Percentiles rank a stretch among this genome's conserved stretches.
phyloP scores from a whole-genome alignment of 2,797 vertebrate species.

The Hapalemur alaotrensis region DNA sequence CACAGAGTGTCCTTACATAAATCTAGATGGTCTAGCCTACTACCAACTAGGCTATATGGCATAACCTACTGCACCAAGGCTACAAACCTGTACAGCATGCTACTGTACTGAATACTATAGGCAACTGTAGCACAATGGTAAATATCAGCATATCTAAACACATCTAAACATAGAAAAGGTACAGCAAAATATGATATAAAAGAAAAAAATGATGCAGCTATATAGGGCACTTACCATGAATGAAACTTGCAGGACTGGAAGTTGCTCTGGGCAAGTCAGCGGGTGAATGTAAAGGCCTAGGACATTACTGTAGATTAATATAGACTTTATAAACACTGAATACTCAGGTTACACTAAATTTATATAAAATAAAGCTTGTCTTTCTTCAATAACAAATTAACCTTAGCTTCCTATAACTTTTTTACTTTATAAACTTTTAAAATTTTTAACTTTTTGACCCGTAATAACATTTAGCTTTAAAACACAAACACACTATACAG shows the following conservation, averaged over 20 bases:
- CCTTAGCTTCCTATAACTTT: not conserved
- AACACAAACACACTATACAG: not conserved
- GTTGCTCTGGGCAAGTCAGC: not conserved
- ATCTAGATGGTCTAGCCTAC: not conserved
- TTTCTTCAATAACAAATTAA: not conserved
- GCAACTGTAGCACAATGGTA: not conserved
- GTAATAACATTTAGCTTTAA: not conserved
- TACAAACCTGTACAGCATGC: not conserved
- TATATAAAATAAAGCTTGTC: not conserved
- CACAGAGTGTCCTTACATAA: not conserved
- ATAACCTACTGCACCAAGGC: not conserved
- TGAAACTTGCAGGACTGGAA: not conserved
- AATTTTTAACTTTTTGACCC: not conserved
- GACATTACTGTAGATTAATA: not conserved
- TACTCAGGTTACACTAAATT: not conserved
- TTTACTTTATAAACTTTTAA: not conserved
- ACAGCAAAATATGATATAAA: not conserved
- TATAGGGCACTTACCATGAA: not conserved
- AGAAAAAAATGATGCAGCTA: not conserved
- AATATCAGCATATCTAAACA: not conserved
- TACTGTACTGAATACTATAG: not conserved
- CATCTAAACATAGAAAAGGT: not conserved
- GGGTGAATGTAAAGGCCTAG: not conserved
- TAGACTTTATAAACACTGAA: not conserved
- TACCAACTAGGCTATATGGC: not conserved